Percentiles rank a stretch among this genome's conserved stretches.
phyloP scores from a whole-genome alignment of 2,113 vertebrate genomes.

The Lucifuga dentata region DNA sequence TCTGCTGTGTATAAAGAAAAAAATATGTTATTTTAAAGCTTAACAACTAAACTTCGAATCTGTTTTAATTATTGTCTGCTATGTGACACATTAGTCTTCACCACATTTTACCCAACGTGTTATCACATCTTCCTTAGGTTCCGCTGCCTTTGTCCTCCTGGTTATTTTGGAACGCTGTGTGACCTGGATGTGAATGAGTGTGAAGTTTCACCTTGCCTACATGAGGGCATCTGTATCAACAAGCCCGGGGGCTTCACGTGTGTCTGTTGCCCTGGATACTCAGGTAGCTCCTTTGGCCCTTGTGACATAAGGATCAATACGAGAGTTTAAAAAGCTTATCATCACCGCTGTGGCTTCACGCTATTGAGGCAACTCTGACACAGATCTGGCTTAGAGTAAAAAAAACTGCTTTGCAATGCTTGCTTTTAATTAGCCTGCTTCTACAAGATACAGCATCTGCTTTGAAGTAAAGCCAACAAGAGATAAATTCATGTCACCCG shows the following conservation, averaged over 20 bases:
- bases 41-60: background rate
- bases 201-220: constrained; percentile 84
- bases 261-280: constrained; percentile 84
- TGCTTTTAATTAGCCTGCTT: constrained; percentile 70
- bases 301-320: constrained; percentile 78
- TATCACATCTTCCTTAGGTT: constrained; percentile 76
- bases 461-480: constrained; percentile 57
- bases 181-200: constrained; percentile 87
- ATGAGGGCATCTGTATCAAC: constrained; percentile 85
- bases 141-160: constrained; percentile 81
- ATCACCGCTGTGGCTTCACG: constrained; percentile 38
- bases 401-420: constrained; percentile 45
- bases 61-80: background rate
- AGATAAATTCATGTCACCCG: constrained; percentile 58
- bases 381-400: constrained; percentile 65
- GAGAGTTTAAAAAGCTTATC: constrained; percentile 76
- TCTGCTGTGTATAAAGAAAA: no score
- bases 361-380: constrained; percentile 58
- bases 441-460: constrained; percentile 42
- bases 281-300: constrained; percentile 82
- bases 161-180: constrained; percentile 84
- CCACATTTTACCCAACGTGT: constrained; percentile 12
- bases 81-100: background rate
- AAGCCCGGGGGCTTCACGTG: constrained; percentile 82
- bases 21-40: no score